phyloP scores from a whole-genome alignment of 2,113 vertebrate genomes.

The Cariama cristata region DNA sequence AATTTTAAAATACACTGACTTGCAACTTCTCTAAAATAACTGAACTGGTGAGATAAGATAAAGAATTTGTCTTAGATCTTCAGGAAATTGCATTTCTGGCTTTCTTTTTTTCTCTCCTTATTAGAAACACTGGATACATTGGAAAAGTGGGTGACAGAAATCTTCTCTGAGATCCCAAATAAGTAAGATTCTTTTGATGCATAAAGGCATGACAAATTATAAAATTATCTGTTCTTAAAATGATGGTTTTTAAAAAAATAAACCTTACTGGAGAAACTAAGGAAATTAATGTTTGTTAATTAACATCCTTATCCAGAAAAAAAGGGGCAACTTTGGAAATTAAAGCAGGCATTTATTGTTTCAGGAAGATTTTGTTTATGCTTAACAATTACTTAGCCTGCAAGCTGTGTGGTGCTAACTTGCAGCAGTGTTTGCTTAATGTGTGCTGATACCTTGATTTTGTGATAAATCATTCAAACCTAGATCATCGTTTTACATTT shows the following conservation, averaged over 20 bases:
- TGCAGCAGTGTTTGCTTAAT: not conserved
- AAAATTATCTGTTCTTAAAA: not conserved
- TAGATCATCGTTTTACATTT: not conserved
- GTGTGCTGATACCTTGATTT: not conserved
- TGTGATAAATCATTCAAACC: not conserved
- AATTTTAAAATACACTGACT: not conserved
- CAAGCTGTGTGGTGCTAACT: not conserved
- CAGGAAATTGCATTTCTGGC: not conserved
- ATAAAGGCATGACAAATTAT: not conserved
- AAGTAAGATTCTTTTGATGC: slow-evolving; percentile 83
- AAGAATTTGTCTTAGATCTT: not conserved
- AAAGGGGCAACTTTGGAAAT: not conserved
- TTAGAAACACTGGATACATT: slow-evolving; percentile 92
- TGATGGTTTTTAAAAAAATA: not conserved
- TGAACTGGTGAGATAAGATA: not conserved
- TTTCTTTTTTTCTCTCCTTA: not conserved
- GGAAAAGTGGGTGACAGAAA: slow-evolving; percentile 94
- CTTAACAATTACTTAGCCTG: not conserved
- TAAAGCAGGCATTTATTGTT: not conserved
- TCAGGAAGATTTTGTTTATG: not conserved
- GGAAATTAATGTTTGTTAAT: not conserved
- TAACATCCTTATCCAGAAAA: not conserved
- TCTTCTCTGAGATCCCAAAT: slow-evolving; percentile 92
- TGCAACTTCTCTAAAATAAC: not conserved
- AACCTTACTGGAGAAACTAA: not conserved